Conservation (phyloP, 2,888 invertebrate species). For the Sinodicranocentrus sp. region DNA sequence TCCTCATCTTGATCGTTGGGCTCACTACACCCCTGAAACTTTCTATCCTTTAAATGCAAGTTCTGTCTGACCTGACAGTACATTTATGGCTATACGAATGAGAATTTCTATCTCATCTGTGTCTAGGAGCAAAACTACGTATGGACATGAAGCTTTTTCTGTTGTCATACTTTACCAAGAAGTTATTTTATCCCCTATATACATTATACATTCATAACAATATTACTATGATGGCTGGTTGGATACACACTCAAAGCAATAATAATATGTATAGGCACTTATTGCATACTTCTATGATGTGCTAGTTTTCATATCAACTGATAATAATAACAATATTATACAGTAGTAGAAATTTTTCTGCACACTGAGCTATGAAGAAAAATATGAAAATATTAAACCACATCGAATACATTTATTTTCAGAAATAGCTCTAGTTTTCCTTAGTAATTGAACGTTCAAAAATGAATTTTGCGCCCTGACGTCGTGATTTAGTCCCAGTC, state of each 20-base stretch:
- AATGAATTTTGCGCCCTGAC: no score
- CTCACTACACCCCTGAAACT: conserved; percentile 9
- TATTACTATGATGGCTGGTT: conserved; percentile 6
- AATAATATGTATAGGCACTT: conserved; percentile 4
- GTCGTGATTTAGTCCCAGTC: no score
- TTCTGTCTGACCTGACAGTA: neutral
- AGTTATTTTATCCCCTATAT: conserved; percentile 17
- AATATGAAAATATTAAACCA: conserved; percentile 46
- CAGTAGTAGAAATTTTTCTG: conserved; percentile 48
- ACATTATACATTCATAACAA: neutral
- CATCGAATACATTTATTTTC: no score
- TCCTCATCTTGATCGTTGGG: neutral
- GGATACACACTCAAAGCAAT: conserved; percentile 17
- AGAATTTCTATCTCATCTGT: conserved; percentile 20
- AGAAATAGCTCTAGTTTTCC: no score
- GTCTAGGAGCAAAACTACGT: neutral
- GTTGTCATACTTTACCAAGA: conserved; percentile 16
- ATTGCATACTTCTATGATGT: conserved; percentile 37
- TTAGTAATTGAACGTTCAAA: no score
- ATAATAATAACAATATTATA: conserved; percentile 61
- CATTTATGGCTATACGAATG: conserved; percentile 1
- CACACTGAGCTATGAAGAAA: conserved; percentile 20
- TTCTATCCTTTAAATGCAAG: conserved; percentile 1
- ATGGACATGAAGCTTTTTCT: neutral
- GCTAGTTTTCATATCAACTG: conserved; percentile 60